phyloP scores from a whole-genome alignment of 2,888 invertebrate genomes.

The Cheilosia pagana region DNA sequence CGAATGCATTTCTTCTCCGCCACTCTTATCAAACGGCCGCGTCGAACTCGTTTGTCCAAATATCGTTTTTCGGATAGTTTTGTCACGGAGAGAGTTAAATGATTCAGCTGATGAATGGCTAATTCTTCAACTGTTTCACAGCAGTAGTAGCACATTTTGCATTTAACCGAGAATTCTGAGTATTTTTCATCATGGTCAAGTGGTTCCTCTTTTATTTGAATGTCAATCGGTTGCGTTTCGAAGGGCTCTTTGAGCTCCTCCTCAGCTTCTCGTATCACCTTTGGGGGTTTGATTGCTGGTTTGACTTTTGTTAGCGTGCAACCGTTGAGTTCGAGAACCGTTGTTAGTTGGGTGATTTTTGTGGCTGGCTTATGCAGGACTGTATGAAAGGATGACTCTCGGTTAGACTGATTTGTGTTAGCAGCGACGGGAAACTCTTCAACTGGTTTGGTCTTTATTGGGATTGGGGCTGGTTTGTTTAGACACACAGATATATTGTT shows the following conservation, averaged over 20 bases:
- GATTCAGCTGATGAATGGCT: slow-evolving; percentile 79
- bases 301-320: slow-evolving; percentile 76
- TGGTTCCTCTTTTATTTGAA: slow-evolving; percentile 63
- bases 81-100: slow-evolving; percentile 76
- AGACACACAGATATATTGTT: slow-evolving; percentile 6
- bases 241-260: slow-evolving; percentile 1
- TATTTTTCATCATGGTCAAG: slow-evolving; percentile 9
- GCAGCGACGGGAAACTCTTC: slow-evolving; percentile 1
- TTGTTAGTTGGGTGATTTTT: slow-evolving; percentile 76
- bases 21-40: slow-evolving; percentile 77
- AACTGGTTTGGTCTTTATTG: slow-evolving; percentile 7
- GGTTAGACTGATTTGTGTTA: not conserved
- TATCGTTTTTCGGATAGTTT: slow-evolving; percentile 77
- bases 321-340: slow-evolving; percentile 77
- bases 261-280: not conserved
- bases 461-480: not conserved
- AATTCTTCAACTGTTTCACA: slow-evolving; percentile 76
- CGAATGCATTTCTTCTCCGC: slow-evolving; percentile 78
- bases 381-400: slow-evolving; percentile 14
- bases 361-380: slow-evolving; percentile 10
- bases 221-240: slow-evolving; percentile 13
- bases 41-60: slow-evolving; percentile 76
- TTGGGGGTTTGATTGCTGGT: slow-evolving; percentile 2
- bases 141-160: slow-evolving; percentile 75
- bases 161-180: slow-evolving; percentile 45